A percentile compares a stretch with the other conserved stretches of the same genome.
These are phyloP conservation scores for Drosophila birchii DNA, from an alignment of 2,888 invertebrate species.

Conservation along the genomic window DNA sequence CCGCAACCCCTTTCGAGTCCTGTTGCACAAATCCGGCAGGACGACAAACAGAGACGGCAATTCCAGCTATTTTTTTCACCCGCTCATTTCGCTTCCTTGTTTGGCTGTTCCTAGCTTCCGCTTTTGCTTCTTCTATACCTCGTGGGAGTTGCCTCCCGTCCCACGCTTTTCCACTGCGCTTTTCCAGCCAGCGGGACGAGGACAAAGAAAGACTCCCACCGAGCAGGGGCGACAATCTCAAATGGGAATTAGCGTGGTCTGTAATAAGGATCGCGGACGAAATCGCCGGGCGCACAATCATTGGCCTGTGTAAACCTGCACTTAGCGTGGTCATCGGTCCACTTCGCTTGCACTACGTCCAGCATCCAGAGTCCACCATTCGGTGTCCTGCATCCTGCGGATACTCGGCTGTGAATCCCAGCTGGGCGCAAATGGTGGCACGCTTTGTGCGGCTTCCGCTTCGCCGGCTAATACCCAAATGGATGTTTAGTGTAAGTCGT, in stretches of 20 bases:
- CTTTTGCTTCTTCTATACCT: slow-evolving; percentile 30
- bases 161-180: slow-evolving; percentile 54
- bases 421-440: slow-evolving; percentile 76
- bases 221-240: slow-evolving; percentile 71
- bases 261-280: slow-evolving; percentile 75
- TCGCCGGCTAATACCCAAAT: slow-evolving; percentile 78
- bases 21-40: slow-evolving; percentile 20
- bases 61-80: slow-evolving; percentile 60
- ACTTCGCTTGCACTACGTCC: slow-evolving; percentile 34
- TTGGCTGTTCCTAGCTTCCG: slow-evolving; percentile 63
- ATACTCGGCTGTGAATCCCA: slow-evolving; percentile 49
- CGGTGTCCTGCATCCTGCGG: slow-evolving; percentile 26
- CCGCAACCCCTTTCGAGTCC: slow-evolving; percentile 16
- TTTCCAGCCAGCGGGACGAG: slow-evolving; percentile 45
- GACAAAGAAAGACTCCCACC: slow-evolving; percentile 29
- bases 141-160: slow-evolving; percentile 5
- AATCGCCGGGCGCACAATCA: slow-evolving; percentile 71
- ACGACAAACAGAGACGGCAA: slow-evolving; percentile 23
- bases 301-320: slow-evolving; percentile 82
- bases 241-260: slow-evolving; percentile 80
- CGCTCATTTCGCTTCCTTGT: slow-evolving; percentile 65
- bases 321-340: slow-evolving; percentile 81
- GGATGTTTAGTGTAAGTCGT: slow-evolving; percentile 79
- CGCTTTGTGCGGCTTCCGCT: slow-evolving; percentile 76
- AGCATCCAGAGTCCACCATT: slow-evolving; percentile 4